phyloP scores from a whole-genome alignment of 2,113 vertebrate species.

The Planiliza haematocheilus region DNA sequence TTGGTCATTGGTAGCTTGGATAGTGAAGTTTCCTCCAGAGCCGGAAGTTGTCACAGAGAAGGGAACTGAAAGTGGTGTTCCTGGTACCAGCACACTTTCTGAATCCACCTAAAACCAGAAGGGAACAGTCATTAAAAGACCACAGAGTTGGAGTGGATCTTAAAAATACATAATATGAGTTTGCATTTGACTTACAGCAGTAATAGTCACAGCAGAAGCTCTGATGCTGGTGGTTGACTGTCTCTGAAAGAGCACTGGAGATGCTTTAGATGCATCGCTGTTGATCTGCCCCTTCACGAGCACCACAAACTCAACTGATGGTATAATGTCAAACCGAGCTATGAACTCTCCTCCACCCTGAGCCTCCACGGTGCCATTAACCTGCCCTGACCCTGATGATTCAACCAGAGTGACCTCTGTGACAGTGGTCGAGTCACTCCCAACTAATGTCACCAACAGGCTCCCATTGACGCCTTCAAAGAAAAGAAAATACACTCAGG shows the following conservation, averaged over 20 bases:
- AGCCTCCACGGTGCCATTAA: constrained; percentile 42
- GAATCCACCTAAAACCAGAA: constrained; percentile 54
- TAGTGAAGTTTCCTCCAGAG: constrained; percentile 56
- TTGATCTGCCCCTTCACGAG: constrained; percentile 50
- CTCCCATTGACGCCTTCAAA: constrained; percentile 56
- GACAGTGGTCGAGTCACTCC: constrained; percentile 48
- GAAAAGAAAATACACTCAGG: neutral
- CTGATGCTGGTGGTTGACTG: constrained; percentile 64
- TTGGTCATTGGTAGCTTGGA: constrained; percentile 62
- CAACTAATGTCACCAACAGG: constrained; percentile 68
- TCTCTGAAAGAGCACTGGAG: constrained; percentile 58
- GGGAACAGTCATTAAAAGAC: too few species aligned
- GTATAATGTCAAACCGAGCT: constrained; percentile 52
- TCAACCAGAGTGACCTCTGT: constrained; percentile 68
- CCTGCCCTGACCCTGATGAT: constrained; percentile 32
- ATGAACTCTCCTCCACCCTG: constrained; percentile 48
- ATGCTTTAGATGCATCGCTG: neutral
- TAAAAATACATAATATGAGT: too few species aligned
- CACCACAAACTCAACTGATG: constrained; percentile 60
- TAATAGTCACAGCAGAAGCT: constrained; percentile 64
- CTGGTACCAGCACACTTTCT: constrained; percentile 50
- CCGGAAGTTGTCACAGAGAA: constrained; percentile 62
- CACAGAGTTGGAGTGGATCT: too few species aligned
- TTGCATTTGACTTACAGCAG: constrained; percentile 51
- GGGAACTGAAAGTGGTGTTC: constrained; percentile 45